Evolutionary conservation across 1,140 invertebrate genomes (phyloP), one percentile per base, ranked within the genome.

Genomic region (Eufriesea mexicana): DNA sequence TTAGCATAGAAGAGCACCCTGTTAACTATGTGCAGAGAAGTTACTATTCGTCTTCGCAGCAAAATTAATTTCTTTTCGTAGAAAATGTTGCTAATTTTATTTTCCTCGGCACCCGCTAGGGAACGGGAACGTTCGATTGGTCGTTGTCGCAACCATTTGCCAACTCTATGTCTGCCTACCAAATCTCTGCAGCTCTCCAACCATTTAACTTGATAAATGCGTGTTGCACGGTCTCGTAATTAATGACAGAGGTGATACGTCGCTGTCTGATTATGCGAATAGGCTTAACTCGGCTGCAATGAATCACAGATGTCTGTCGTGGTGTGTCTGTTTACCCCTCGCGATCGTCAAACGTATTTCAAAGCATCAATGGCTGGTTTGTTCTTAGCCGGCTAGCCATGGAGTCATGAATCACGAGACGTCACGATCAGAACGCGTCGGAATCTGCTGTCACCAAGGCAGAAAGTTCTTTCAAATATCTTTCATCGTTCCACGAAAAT

Each of bases 221-320:
- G 68, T 12, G 61, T 16, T 54, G 51, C 70, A 66, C 62, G 66
- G 45, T n/a, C 28, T 14, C 73, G 84, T 85, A 88, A 88, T 88
- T 88, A 84, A 86, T 83, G 78, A 62, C 78, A 35, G 49, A 61
- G 77, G 77, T 81, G 81, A 86, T 83, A 86, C 81, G 81, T 82
- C 66, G 78, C 67, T 71, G 75, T 81, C 79, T 86, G 84, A 88
- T 88, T 88, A 84, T 84, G 74, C 73, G 86, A 84, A 57, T 77
- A 84, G 75, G 68, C 74, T 79, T 72, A 86, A 70, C 73, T 59
- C 67, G 9, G 68, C 35, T 9, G 67, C 84, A 54, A 79, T 82
- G 74, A 79, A 86, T 88, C 80, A 85, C 68, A 66, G 45, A 59
- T 25, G 47, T 49, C 67, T 72, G 75, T 57, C 57, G 28, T 18